These are phyloP conservation scores for Leucophenga montana DNA, from an alignment of 2,888 invertebrate species.

Conservation along the genomic window DNA sequence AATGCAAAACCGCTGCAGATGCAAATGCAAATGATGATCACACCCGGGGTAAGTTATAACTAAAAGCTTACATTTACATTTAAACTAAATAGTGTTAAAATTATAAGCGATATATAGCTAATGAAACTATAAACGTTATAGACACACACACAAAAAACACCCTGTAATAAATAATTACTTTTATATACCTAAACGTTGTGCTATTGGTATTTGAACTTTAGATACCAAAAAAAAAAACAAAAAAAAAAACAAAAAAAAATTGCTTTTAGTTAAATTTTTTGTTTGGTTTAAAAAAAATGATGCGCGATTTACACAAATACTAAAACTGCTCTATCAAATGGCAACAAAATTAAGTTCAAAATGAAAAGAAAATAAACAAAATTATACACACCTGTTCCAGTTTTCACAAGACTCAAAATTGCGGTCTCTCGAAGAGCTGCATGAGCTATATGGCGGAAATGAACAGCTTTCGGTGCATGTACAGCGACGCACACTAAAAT, in stretches of 20 bases:
- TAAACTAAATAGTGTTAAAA: too few relatives aligned
- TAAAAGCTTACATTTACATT: background rate
- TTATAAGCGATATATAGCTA: background rate
- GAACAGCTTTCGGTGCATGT: too few relatives aligned
- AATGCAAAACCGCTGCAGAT: constrained; percentile 53
- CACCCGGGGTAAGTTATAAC: constrained; percentile 72
- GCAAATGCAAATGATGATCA: constrained; percentile 73
- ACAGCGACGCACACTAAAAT: too few relatives aligned
- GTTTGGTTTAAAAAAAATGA: background rate
- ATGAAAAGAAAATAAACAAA: background rate
- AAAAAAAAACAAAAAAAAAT: background rate
- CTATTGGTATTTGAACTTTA: background rate
- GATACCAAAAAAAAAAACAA: background rate
- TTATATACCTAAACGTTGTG: constrained; percentile 10
- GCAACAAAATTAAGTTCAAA: too few relatives aligned
- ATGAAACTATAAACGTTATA: background rate
- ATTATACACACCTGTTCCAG: too few relatives aligned
- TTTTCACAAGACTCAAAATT: too few relatives aligned
- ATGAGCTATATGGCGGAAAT: too few relatives aligned
- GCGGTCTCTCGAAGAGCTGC: too few relatives aligned
- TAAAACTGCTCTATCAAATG: too few relatives aligned
- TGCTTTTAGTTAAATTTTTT: constrained; percentile 4
- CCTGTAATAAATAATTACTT: background rate
- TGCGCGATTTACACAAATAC: constrained; percentile 9
- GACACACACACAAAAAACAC: background rate